Conservation (phyloP, 2,113 vertebrate species). For the Rhodinocichla rosea region DNA sequence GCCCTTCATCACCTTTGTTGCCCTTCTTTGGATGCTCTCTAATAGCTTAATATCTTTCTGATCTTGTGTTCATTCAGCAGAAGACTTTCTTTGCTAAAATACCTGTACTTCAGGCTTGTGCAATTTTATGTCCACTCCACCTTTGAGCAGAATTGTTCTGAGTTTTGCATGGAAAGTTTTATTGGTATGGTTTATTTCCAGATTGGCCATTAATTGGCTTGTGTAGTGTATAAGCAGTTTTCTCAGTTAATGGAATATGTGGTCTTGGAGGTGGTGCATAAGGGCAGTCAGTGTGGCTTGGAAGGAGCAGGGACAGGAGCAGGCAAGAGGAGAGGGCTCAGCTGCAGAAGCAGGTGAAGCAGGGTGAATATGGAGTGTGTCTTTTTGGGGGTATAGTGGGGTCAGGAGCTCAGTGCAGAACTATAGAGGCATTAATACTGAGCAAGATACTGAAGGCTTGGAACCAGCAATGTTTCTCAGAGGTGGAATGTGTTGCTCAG, state of each 20-base stretch:
- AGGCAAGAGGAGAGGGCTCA: background rate
- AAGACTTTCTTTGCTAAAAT: background rate
- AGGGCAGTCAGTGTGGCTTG: background rate
- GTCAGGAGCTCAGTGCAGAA: background rate
- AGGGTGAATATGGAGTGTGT: background rate
- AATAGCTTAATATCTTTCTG: background rate
- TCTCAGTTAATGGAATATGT: background rate
- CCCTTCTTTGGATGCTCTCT: background rate
- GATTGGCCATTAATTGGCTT: background rate
- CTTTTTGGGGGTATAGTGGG: background rate
- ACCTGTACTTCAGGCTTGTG: background rate
- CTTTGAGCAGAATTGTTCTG: background rate
- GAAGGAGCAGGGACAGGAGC: background rate
- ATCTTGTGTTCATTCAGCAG: background rate
- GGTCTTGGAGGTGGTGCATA: background rate
- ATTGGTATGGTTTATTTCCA: background rate
- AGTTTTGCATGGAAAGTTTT: background rate
- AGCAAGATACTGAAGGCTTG: background rate
- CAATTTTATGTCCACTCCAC: background rate
- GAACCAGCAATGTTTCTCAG: background rate
- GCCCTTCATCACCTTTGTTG: background rate
- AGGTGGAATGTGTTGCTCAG: background rate
- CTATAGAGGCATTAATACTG: background rate
- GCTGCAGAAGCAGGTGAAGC: background rate
- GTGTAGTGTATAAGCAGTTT: background rate